A percentile compares a stretch with the other conserved stretches of the same genome.
Evolutionary conservation across 2,113 vertebrate genomes (phyloP).

Genomic region (Silurus meridionalis): DNA sequence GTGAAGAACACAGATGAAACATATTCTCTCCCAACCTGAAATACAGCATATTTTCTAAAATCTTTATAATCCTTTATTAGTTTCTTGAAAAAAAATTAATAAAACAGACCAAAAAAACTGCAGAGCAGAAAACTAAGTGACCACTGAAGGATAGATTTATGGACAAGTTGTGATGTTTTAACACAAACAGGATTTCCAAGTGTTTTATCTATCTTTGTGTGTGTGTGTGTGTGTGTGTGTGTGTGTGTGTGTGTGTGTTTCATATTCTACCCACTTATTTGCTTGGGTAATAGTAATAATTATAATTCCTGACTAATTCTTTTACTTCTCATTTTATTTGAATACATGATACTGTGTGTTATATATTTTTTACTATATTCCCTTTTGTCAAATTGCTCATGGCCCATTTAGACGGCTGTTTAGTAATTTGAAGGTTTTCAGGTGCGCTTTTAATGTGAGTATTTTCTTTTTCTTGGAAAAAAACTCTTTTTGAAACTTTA

Average conservation of each 20-base stretch:
- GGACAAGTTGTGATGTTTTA: slow-evolving; percentile 57
- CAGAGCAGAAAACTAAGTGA: slow-evolving; percentile 57
- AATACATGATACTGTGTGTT: background rate
- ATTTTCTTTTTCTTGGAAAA: slow-evolving; percentile 39
- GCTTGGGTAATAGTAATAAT: slow-evolving; percentile 16
- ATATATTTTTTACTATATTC: background rate
- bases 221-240: background rate
- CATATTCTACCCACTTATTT: slow-evolving; percentile 56
- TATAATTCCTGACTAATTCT: background rate
- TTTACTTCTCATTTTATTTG: background rate
- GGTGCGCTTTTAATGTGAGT: background rate
- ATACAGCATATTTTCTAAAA: slow-evolving; percentile 57
- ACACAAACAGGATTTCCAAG: slow-evolving; percentile 56
- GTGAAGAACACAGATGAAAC: slow-evolving; percentile 80
- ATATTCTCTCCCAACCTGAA: slow-evolving; percentile 82
- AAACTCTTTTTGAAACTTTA: background rate
- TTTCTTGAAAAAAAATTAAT: slow-evolving; percentile 48
- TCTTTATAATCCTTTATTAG: slow-evolving; percentile 34
- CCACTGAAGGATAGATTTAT: slow-evolving; percentile 52
- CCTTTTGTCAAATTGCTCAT: background rate
- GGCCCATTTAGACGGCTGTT: slow-evolving; percentile 15
- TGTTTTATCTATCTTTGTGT: background rate
- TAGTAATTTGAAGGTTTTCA: slow-evolving; percentile 10
- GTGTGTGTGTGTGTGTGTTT: slow-evolving; percentile 25
- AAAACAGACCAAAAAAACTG: slow-evolving; percentile 57